Evolutionary conservation across 2,888 invertebrate species (phyloP).

Genomic region (Drosophila rubida): DNA sequence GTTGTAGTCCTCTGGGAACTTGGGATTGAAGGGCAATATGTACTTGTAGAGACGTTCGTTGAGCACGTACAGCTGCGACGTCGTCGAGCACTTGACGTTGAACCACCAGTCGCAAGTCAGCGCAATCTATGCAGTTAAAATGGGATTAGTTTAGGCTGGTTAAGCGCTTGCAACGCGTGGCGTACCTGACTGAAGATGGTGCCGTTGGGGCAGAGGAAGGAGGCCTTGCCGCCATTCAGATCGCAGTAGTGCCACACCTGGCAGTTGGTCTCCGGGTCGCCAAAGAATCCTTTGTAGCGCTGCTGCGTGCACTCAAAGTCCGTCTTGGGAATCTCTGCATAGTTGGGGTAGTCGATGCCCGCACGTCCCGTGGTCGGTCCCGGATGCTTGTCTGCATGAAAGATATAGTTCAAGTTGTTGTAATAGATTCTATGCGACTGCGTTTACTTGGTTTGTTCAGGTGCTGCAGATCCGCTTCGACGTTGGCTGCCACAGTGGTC

Average conservation of each 20-base stretch:
- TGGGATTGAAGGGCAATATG: slow-evolving; percentile 93
- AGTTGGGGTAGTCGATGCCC: slow-evolving; percentile 92
- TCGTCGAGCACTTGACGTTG: slow-evolving; percentile 93
- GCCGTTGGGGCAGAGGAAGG: slow-evolving; percentile 95
- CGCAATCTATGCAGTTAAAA: slow-evolving; percentile 86
- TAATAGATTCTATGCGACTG: too few species aligned
- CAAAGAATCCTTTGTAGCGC: slow-evolving; percentile 95
- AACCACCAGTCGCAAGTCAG: slow-evolving; percentile 97
- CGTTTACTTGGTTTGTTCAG: slow-evolving; percentile 73
- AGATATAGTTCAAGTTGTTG: too few species aligned
- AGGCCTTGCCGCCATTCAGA: slow-evolving; percentile 94
- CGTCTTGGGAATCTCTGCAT: slow-evolving; percentile 91
- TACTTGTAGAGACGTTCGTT: slow-evolving; percentile 95
- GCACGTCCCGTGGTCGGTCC: slow-evolving; percentile 87
- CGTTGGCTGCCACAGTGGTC: slow-evolving; percentile 28
- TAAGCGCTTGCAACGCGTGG: neutral
- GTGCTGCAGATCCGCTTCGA: slow-evolving; percentile 49
- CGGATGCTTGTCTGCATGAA: slow-evolving; percentile 84
- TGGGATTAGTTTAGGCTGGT: neutral
- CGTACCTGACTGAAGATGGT: slow-evolving; percentile 93
- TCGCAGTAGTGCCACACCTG: slow-evolving; percentile 98
- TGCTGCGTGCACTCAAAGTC: slow-evolving; percentile 93
- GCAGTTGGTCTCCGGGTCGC: slow-evolving; percentile 94
- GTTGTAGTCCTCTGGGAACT: slow-evolving; percentile 95
- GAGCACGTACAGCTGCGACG: slow-evolving; percentile 93